Base-by-base conservation (phyloP, 2,113 vertebrate genomes). In the Poeciliopsis turrubarensis region DNA sequence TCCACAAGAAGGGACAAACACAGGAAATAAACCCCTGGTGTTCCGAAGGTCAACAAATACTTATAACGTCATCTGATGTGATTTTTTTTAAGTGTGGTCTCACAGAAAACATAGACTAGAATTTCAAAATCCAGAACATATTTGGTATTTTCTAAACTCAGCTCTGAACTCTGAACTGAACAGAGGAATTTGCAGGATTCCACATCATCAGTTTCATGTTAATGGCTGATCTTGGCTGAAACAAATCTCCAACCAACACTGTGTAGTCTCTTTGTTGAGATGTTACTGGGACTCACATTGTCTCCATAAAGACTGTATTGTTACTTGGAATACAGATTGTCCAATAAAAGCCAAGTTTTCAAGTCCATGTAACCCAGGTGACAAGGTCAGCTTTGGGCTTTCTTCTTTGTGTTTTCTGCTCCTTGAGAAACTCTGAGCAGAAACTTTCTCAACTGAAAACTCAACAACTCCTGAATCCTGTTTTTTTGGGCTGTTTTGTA, bases 1-100 rank as follows among this genome's bases (percentile, higher is more conserved):
- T 75, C 82, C 84, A 73, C 32, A 64, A 22, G 32, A 65, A 29
- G 44, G 17, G 13, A 5, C 61, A 47, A 89, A 84, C 80, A 80
- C 81, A 81, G 88, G 80, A 90, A 83, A 80, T 83, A 63, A 79
- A 70, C 63, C 25, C 27, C 9, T 4, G n/a, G 41, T 72, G 27
- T 68, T 65, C 44, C 34, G 5, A n/a, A 37, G 14, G 68, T 26
- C 13, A 31, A 67, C 62, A 65, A 0, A 67, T 0, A 51, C 63
- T 14, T 30, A 34, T 27, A 10, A 31, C 17, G 19, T 62, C 27
- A 17, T 31, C 15, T 30, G 29, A 19, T 30, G 27, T 17, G 60
- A 14, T 8, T 30, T 30, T 30, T 14, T 26, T 13, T 29, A 29
- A 15, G n/a, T 60, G 27, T 13, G 27, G 26, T 61, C n/a, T 61